phyloP scores from a whole-genome alignment of 2,888 invertebrate genomes.

The Drepanosiphum platanoidis region DNA sequence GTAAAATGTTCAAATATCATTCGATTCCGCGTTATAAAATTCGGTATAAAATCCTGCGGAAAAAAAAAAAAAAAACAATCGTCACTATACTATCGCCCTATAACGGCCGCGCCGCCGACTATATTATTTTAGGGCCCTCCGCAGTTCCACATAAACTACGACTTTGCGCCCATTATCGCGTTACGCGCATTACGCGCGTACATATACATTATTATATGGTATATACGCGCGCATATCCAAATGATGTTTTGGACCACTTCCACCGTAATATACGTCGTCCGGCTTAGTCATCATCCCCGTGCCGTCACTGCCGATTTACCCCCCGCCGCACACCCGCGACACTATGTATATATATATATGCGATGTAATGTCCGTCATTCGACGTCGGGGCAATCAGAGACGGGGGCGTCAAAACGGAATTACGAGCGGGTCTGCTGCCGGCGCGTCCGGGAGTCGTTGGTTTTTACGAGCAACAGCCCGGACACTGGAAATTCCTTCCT shows the following conservation, averaged over 20 bases:
- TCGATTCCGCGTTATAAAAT: too few species aligned
- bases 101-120: not conserved
- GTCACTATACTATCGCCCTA: too few species aligned
- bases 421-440: constrained; percentile 35
- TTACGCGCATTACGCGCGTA: too few species aligned
- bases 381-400: constrained; percentile 48
- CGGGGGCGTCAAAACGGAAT: constrained; percentile 53
- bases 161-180: not conserved
- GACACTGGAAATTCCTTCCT: constrained; percentile 23
- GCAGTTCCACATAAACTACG: not conserved
- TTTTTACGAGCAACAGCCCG: constrained; percentile 58
- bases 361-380: constrained; percentile 46
- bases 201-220: too few species aligned
- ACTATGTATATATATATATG: too few species aligned
- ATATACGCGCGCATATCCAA: not conserved
- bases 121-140: not conserved
- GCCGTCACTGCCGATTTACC: not conserved
- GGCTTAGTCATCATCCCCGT: constrained; percentile 53
- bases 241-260: constrained; percentile 18
- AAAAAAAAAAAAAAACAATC: too few species aligned
- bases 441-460: constrained; percentile 53
- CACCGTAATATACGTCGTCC: constrained; percentile 6
- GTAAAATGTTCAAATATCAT: too few species aligned
- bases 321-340: not conserved
- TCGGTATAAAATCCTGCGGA: too few species aligned